A percentile compares a stretch with the other conserved stretches of the same genome.
These are phyloP conservation scores for Emys orbicularis DNA, from an alignment of 2,797 vertebrate genomes.

Conservation along the genomic window DNA sequence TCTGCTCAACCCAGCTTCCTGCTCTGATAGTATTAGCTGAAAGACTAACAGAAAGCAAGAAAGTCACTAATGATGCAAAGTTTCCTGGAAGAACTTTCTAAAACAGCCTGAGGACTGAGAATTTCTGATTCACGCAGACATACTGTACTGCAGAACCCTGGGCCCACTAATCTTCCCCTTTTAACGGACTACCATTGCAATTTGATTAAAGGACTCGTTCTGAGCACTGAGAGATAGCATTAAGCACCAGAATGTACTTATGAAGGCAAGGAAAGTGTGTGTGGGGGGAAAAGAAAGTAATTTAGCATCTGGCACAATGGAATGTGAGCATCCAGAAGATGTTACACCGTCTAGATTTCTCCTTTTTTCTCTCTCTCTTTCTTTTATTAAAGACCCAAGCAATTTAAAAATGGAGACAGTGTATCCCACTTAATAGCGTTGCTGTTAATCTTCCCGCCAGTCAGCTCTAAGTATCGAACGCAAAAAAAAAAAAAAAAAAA, in stretches of 20 bases:
- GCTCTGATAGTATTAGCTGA: conserved; percentile 36
- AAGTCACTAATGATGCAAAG: conserved; percentile 54
- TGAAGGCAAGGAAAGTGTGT: not conserved
- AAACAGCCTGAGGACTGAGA: conserved; percentile 24
- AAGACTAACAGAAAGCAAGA: conserved; percentile 56
- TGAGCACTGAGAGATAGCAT: conserved; percentile 1
- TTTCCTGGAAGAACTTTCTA: conserved; percentile 55
- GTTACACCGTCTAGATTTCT: conserved; percentile 47
- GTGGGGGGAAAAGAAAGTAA: not conserved
- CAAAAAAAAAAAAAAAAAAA: conserved; percentile 35
- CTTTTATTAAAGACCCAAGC: conserved; percentile 76
- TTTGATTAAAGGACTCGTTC: conserved; percentile 49
- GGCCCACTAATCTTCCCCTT: conserved; percentile 21
- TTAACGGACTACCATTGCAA: not conserved
- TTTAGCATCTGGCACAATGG: conserved; percentile 63
- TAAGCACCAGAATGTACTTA: conserved; percentile 28
- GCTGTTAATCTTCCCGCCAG: conserved; percentile 82
- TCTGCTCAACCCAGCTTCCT: conserved; percentile 26
- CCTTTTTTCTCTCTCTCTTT: conserved; percentile 12
- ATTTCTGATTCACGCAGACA: not conserved
- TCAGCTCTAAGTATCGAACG: conserved; percentile 72
- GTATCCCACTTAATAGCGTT: conserved; percentile 73
- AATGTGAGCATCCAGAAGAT: conserved; percentile 52
- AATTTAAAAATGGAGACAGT: conserved; percentile 80
- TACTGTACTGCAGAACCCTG: not conserved